Conservation (phyloP, 2,888 invertebrate genomes). For the Chrysolina haemoptera region DNA sequence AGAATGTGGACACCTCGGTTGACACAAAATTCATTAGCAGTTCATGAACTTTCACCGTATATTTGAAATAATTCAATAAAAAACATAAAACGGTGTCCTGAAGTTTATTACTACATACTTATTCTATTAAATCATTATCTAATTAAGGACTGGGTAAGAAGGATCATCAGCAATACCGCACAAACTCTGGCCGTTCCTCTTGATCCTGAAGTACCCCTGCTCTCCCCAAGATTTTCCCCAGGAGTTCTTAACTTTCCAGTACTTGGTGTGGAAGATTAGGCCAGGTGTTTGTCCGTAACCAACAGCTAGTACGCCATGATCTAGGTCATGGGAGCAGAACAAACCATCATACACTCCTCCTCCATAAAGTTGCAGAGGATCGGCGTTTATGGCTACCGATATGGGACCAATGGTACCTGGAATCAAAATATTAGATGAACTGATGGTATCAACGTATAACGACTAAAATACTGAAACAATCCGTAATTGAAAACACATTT, state of each 20-base stretch:
- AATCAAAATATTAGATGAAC: constrained; percentile 20
- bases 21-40: too few species aligned
- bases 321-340: not conserved
- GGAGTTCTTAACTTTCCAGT: constrained; percentile 37
- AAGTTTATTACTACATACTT: too few species aligned
- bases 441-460: not conserved
- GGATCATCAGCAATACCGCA: constrained; percentile 31
- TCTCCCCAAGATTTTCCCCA: constrained; percentile 36
- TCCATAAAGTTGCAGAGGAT: constrained; percentile 27
- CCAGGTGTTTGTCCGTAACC: constrained; percentile 26
- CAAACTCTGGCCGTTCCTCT: constrained; percentile 12
- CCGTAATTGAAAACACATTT: not conserved
- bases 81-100: too few species aligned
- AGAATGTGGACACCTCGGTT: too few species aligned
- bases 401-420: constrained; percentile 37
- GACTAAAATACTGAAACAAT: not conserved
- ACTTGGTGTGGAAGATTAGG: not conserved
- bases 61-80: too few species aligned
- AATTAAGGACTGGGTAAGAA: constrained; percentile 25
- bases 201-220: constrained; percentile 27
- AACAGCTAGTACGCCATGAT: constrained; percentile 29
- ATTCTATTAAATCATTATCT: not conserved
- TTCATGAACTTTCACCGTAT: too few species aligned
- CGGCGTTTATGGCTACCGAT: constrained; percentile 31
- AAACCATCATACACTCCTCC: constrained; percentile 27